phyloP scores from a whole-genome alignment of 2,797 vertebrate species.

The Rhinatrema bivittatum region DNA sequence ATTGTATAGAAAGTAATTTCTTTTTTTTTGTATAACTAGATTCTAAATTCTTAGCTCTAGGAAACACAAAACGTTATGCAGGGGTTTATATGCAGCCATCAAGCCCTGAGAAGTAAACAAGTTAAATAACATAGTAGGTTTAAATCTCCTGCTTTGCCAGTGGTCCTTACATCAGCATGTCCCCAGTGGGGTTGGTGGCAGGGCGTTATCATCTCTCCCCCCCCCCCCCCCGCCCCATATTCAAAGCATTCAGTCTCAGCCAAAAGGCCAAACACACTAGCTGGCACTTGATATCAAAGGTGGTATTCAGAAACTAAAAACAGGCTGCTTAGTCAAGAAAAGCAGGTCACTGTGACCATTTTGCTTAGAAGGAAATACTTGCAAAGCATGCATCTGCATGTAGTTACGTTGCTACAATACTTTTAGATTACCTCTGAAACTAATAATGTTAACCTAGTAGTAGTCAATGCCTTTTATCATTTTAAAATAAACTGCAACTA shows the following conservation, averaged over 20 bases:
- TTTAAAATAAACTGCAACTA: constrained; percentile 15
- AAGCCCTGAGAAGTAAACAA: no score
- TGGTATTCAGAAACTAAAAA: not conserved
- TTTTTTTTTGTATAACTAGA: no score
- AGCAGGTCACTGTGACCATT: not conserved
- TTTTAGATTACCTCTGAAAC: not conserved
- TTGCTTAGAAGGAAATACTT: not conserved
- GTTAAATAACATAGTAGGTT: not conserved
- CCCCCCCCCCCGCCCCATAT: no score
- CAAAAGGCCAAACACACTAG: no score
- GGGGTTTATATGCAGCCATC: no score
- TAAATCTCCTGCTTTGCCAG: not conserved
- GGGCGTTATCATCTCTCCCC: no score
- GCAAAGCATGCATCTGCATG: not conserved
- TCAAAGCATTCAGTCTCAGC: no score
- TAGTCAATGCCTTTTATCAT: constrained; percentile 1
- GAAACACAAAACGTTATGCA: no score
- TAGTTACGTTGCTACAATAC: not conserved
- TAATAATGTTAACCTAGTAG: not conserved
- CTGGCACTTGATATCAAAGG: not conserved
- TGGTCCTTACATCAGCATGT: no score
- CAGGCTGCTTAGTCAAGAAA: not conserved
- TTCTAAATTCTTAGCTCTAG: no score
- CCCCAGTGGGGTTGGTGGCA: no score
- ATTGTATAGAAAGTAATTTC: no score